Percentiles rank a stretch among this genome's conserved stretches.
phyloP scores from a whole-genome alignment of 2,113 vertebrate species.

The Megaleporinus macrocephalus region DNA sequence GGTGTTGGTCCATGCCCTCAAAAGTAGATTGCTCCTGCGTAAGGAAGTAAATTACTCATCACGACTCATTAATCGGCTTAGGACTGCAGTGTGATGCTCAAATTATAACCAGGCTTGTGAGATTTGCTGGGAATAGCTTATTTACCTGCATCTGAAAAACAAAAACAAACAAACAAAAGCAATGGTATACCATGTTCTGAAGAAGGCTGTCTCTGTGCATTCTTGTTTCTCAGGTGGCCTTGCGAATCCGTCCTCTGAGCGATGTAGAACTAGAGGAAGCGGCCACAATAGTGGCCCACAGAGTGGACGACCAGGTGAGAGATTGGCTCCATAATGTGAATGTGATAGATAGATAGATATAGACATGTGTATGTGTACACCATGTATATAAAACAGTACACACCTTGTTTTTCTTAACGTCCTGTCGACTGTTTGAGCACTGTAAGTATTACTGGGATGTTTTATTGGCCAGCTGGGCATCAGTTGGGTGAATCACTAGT shows the following conservation, averaged over 20 bases:
- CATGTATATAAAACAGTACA: too few species aligned
- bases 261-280: constrained; percentile 85
- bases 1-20: background rate
- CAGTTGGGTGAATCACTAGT: background rate
- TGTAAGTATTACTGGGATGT: background rate
- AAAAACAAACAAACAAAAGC: too few species aligned
- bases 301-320: constrained; percentile 87
- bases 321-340: constrained; percentile 21
- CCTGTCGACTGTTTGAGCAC: background rate
- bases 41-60: background rate
- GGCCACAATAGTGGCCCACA: constrained; percentile 85
- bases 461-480: background rate
- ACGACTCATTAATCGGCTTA: background rate
- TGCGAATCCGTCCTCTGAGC: constrained; percentile 88
- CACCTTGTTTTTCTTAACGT: background rate
- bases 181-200: constrained; percentile 2
- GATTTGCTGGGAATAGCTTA: background rate
- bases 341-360: background rate
- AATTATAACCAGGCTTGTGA: background rate
- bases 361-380: too few species aligned
- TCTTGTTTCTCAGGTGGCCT: constrained; percentile 80
- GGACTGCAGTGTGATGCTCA: background rate
- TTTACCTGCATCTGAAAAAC: background rate
- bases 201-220: background rate
- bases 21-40: background rate